A percentile compares a stretch with the other conserved stretches of the same genome.
Evolutionary conservation across 2,888 invertebrate species (phyloP).

Genomic region (Clusia tigrina): DNA sequence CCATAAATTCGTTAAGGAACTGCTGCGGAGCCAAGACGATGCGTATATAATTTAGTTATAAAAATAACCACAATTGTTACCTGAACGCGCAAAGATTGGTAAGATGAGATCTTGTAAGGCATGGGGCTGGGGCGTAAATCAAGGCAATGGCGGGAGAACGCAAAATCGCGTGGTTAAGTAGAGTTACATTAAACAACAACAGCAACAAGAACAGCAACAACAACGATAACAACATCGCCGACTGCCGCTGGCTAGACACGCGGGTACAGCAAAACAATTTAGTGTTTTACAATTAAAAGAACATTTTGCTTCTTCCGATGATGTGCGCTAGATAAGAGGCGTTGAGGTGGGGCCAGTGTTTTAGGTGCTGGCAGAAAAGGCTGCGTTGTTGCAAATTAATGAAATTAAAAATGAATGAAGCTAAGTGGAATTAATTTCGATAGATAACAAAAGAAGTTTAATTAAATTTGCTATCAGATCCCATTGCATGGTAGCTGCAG

Average conservation of each 20-base stretch:
- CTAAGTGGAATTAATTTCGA: background rate
- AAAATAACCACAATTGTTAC: constrained; percentile 57
- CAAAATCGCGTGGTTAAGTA: constrained; percentile 26
- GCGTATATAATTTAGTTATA: constrained; percentile 62
- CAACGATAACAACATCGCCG: too few relatives aligned
- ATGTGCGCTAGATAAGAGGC: background rate
- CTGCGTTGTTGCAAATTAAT: constrained; percentile 17
- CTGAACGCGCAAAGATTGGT: constrained; percentile 27
- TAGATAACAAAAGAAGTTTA: constrained; percentile 1
- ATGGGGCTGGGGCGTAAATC: constrained; percentile 37
- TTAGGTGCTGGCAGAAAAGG: background rate
- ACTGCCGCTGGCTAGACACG: constrained; percentile 23
- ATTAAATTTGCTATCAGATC: background rate
- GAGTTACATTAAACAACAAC: constrained; percentile 23
- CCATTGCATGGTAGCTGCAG: background rate
- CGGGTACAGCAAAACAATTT: background rate
- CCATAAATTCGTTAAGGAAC: constrained; percentile 53
- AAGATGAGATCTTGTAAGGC: constrained; percentile 49
- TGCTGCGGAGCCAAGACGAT: constrained; percentile 38
- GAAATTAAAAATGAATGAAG: constrained; percentile 53
- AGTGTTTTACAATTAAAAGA: constrained; percentile 35
- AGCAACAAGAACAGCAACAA: too few relatives aligned
- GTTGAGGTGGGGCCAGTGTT: background rate
- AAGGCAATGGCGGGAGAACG: constrained; percentile 11
- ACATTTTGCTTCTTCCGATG: constrained; percentile 22